These are phyloP conservation scores for Stictonetta naevosa DNA, from an alignment of 2,113 vertebrate species.

Conservation along the genomic window DNA sequence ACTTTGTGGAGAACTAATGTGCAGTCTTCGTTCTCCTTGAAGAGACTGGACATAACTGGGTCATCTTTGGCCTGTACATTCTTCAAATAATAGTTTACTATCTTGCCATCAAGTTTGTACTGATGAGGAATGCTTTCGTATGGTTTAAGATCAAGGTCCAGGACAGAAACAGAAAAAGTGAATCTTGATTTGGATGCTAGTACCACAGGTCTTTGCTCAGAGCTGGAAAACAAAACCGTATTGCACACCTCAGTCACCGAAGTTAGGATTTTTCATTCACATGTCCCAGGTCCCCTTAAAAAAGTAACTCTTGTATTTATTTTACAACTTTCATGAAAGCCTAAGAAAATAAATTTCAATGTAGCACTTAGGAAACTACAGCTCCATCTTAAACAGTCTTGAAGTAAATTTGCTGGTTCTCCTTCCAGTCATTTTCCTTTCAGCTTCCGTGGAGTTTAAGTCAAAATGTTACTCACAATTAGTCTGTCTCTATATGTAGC, in stretches of 20 bases:
- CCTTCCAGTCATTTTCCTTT: background rate
- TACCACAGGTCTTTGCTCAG: conserved; percentile 79
- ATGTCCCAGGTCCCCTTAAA: background rate
- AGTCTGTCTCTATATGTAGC: background rate
- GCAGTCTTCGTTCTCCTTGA: conserved; percentile 89
- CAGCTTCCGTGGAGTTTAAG: background rate
- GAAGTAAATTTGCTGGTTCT: background rate
- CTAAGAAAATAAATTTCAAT: background rate
- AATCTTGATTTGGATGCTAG: conserved; percentile 83
- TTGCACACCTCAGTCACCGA: background rate
- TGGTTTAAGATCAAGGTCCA: conserved; percentile 95
- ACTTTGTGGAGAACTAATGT: conserved; percentile 92
- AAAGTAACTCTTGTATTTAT: background rate
- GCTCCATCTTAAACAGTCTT: background rate
- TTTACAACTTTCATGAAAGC: background rate
- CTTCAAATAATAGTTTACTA: conserved; percentile 90
- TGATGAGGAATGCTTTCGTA: conserved; percentile 93
- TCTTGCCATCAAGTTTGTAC: conserved; percentile 90
- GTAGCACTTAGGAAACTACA: background rate
- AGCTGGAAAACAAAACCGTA: conserved; percentile 71
- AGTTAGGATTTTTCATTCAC: background rate
- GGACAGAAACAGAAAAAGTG: conserved; percentile 88
- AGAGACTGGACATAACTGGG: conserved; percentile 70
- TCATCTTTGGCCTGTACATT: conserved; percentile 80
- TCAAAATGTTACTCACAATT: background rate